Percentiles rank a stretch among this genome's conserved stretches.
Conservation (phyloP, 2,888 invertebrate species). For the Brachylomia viminalis region DNA sequence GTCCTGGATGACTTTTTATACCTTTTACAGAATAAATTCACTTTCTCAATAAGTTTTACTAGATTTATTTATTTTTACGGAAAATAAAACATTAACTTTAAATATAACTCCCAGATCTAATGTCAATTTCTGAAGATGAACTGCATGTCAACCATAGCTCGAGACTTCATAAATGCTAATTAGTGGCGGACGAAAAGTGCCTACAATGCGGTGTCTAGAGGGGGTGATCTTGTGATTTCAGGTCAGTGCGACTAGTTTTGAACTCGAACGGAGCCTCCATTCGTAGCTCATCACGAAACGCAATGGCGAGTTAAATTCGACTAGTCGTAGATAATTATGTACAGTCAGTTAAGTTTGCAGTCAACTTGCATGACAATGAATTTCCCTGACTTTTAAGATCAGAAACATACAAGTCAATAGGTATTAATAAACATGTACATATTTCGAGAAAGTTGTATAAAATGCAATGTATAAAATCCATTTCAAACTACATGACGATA, state of each 20-base stretch:
- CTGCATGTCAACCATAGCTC: too few species aligned
- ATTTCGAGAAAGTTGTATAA: background rate
- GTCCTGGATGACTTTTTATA: too few species aligned
- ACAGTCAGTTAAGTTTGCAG: background rate
- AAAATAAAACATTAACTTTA: too few species aligned
- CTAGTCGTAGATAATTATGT: background rate
- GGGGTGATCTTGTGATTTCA: background rate
- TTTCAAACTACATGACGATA: background rate
- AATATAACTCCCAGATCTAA: too few species aligned
- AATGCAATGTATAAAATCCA: background rate
- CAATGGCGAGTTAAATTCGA: background rate
- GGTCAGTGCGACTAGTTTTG: too few species aligned
- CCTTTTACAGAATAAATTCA: too few species aligned
- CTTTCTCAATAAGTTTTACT: too few species aligned
- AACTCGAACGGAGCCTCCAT: background rate
- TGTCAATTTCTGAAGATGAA: too few species aligned
- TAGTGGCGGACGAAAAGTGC: too few species aligned
- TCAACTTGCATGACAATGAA: background rate
- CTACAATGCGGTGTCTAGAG: too few species aligned
- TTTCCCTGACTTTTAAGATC: background rate
- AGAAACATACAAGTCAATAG: background rate
- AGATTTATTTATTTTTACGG: too few species aligned
- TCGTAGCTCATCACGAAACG: background rate
- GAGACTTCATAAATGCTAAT: too few species aligned
- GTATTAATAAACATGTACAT: constrained; percentile 4